Evolutionary conservation across 2,888 invertebrate species (phyloP), one percentile per base, ranked within the genome.

Genomic region (Erebia ligea): DNA sequence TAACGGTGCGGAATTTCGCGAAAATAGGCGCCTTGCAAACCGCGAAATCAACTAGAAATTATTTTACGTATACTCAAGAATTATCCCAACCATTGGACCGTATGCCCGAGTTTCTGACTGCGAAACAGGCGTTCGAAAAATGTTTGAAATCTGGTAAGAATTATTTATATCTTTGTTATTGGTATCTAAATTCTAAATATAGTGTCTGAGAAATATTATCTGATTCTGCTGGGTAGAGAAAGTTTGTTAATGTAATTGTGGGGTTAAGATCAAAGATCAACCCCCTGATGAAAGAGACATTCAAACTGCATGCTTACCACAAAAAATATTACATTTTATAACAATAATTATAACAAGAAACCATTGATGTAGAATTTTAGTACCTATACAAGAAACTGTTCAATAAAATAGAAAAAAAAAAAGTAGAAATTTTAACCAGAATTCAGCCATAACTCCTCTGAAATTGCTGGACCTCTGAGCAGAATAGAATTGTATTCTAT

Each of bases 41-140:
- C 79, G 81, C 81, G 17, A 89, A 88, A 78, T 80, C 84, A 72
- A 89, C 93, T 69, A 94, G 95, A 81, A 95, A 85, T 70, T 97
- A 95, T 88, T 97, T 96, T 84, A 96, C 97, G 0, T 97, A 98
- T 82, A 95, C 96, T 25, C 95, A 95, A 75, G 97, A 98, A 85
- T 95, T 98, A 58, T 95, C 97, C 54, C 97, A 97, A 90, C 97
- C 97, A 15, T 89, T 97, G 77, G 94, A 95, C 45, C 94, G 95
- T 76, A 95, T 95, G 74, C 97, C 98, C 0, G 95, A 95, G 86
- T 95, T 94, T 92, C 93, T 96, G 19, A 92, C 95, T 8, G 95
- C 97, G 0, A 96, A 96, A 70, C 96, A 98, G 81, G 98, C 97
- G 1, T 96, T 98, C 66, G 94, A 95, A 82, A 95, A 95, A 83